Base-by-base conservation (phyloP, 2,113 vertebrate species). In the Neodontobutis hainanensis region DNA sequence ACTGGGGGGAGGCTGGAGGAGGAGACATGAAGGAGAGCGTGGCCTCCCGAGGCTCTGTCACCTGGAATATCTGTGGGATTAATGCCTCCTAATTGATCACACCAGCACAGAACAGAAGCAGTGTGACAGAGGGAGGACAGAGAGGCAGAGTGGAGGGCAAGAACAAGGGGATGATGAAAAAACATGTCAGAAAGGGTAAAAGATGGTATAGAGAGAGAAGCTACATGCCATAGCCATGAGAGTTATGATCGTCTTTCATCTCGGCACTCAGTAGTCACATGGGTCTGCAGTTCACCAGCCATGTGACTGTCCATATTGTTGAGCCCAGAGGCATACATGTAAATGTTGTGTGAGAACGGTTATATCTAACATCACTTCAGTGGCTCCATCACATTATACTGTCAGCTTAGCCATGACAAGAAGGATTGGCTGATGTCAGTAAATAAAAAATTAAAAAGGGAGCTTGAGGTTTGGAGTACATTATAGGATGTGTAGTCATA, bases 81-180 rank as follows among this genome's bases (percentile, higher is more conserved):
- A 90, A 91, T 89, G 87, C 85, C 82, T 81, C 73, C 83, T 89
- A 89, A 89, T 87, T 88, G 84, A 90, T 90, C 88, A 85, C 72
- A 81, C 50, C 7, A 86, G 65, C 65, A 32, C 51, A 58, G 79
- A 75, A 79, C 69, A 83, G 84, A 87, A 71, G 77, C 72, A 78
- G 76, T 51, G 72, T 74, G 80, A 80, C 74, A 87, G 65, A 61
- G 64, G 46, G 72, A 78, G 83, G 70, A 85, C 58, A 50, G 65
- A 61, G 40, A 60, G 69, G 53, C 65, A 58, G 63, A 32, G 75
- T 19, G 66, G 67, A 88, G 80, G 83, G 84, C 76, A 8, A 53
- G 44, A 77, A 60, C 69, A 61, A 62, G 47, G 51, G 46, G 59
- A 34, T 42, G 48, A 46, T 12, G 53, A 63, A 27, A 53, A 56